These are phyloP conservation scores for Acleris holmiana DNA, from an alignment of 2,888 invertebrate genomes.

Conservation along the genomic window DNA sequence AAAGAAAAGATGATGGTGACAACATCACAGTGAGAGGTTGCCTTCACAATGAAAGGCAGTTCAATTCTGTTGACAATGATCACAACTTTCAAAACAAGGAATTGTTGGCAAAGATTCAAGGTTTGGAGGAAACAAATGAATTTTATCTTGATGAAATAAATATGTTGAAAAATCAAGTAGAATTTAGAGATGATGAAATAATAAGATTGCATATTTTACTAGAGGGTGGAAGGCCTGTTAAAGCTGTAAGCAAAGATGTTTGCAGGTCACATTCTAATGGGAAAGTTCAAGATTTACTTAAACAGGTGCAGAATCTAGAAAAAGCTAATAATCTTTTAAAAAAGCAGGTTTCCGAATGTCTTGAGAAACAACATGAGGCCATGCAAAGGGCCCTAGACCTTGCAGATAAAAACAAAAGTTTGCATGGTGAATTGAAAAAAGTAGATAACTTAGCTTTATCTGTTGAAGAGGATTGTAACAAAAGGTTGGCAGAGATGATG, in stretches of 20 bases:
- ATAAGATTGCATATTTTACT: constrained; percentile 87
- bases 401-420: constrained; percentile 88
- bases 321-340: constrained; percentile 79
- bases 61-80: constrained; percentile 58
- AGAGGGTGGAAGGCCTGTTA: constrained; percentile 88
- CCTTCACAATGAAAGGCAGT: constrained; percentile 56
- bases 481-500: constrained; percentile 85
- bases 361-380: constrained; percentile 91
- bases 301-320: constrained; percentile 85
- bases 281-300: constrained; percentile 83
- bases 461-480: constrained; percentile 91
- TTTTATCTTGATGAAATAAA: constrained; percentile 67
- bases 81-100: constrained; percentile 51
- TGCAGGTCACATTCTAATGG: constrained; percentile 84
- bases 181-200: constrained; percentile 88
- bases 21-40: constrained; percentile 53
- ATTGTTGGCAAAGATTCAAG: constrained; percentile 70
- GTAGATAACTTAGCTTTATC: constrained; percentile 89
- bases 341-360: constrained; percentile 79
- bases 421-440: constrained; percentile 89
- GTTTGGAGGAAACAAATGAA: constrained; percentile 74
- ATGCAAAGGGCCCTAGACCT: constrained; percentile 90
- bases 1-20: constrained; percentile 60
- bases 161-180: constrained; percentile 69
- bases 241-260: constrained; percentile 87